Percentiles rank a stretch among this genome's conserved stretches.
Evolutionary conservation across 1,140 invertebrate genomes (phyloP).

Genomic region (Vanessa tameamea): DNA sequence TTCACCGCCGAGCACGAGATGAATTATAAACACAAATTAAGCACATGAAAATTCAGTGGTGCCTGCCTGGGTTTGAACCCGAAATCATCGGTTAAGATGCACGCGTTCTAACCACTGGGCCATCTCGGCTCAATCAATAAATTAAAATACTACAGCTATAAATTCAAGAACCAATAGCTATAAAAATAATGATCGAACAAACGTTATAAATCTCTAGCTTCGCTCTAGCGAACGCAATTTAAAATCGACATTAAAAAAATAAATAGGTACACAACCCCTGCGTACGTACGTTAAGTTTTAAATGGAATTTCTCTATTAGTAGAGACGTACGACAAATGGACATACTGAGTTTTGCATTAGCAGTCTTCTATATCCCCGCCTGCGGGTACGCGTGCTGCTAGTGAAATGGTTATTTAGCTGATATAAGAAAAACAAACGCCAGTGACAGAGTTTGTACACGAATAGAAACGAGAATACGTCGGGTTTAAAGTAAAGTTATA

Average conservation of each 20-base stretch:
- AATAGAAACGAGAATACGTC: not conserved
- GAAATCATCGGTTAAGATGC: no score
- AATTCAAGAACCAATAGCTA: slow-evolving; percentile 47
- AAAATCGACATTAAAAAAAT: slow-evolving; percentile 55
- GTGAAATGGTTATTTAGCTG: slow-evolving; percentile 34
- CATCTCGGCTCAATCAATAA: slow-evolving; percentile 43
- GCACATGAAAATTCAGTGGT: no score
- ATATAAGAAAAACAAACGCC: slow-evolving; percentile 9
- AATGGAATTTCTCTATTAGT: slow-evolving; percentile 67
- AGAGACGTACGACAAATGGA: slow-evolving; percentile 64
- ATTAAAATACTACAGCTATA: slow-evolving; percentile 40
- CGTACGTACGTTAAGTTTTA: slow-evolving; percentile 48
- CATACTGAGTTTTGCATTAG: slow-evolving; percentile 64
- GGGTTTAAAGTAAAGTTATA: no score
- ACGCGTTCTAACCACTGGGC: no score
- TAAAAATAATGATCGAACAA: slow-evolving; percentile 46
- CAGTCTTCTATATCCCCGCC: slow-evolving; percentile 50
- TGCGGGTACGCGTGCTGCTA: slow-evolving; percentile 50
- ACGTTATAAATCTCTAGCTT: slow-evolving; percentile 45
- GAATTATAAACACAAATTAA: no score
- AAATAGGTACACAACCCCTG: slow-evolving; percentile 47
- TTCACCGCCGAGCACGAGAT: no score
- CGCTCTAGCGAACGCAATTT: slow-evolving; percentile 34
- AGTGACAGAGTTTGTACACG: not conserved
- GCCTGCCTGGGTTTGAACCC: no score